Conservation (phyloP, 2,113 vertebrate species). For the Crotalus viridis region DNA sequence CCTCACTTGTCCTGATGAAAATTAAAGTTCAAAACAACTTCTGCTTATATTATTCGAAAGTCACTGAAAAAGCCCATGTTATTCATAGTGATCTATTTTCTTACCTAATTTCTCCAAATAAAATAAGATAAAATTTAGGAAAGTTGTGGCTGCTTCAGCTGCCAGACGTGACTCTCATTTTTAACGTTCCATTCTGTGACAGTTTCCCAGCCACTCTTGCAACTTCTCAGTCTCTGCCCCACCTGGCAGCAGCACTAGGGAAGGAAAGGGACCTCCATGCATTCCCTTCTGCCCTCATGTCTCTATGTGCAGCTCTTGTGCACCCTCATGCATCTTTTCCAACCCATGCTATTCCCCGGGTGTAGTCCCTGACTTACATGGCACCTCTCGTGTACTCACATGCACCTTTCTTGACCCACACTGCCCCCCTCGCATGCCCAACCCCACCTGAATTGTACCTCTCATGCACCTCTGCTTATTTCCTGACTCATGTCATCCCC, state of each 20-base stretch:
- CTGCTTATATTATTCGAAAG: background rate
- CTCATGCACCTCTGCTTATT: background rate
- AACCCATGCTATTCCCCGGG: too few relatives aligned
- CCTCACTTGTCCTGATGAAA: background rate
- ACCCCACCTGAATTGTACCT: background rate
- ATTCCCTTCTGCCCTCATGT: background rate
- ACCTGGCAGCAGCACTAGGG: background rate
- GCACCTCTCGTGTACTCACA: background rate
- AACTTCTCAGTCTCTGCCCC: background rate
- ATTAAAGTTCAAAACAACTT: background rate
- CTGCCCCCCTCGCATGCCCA: background rate
- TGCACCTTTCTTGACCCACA: background rate
- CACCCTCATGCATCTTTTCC: background rate
- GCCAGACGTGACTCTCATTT: background rate
- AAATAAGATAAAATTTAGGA: background rate
- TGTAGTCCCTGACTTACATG: background rate
- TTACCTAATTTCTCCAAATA: background rate
- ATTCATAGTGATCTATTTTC: background rate
- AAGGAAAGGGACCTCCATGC: background rate
- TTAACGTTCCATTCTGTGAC: background rate
- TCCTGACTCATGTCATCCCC: background rate
- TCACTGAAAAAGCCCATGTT: background rate
- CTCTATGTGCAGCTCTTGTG: background rate
- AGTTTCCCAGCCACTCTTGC: background rate
- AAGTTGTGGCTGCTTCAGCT: background rate